Conservation (phyloP, 2,888 invertebrate genomes). For the Notodonta dromedarius region DNA sequence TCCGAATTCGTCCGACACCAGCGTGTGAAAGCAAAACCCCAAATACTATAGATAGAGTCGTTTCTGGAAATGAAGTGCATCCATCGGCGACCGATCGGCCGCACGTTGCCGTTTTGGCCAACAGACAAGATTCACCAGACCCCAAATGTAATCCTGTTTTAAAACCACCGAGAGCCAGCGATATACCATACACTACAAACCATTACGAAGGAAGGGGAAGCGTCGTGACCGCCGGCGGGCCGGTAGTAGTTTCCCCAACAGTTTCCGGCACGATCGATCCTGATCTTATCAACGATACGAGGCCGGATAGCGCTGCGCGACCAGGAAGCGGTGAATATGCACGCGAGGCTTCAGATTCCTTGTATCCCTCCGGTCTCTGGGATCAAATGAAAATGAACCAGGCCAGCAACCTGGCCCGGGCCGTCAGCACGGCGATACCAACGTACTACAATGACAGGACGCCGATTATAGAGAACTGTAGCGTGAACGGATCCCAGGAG, state of each 20-base stretch:
- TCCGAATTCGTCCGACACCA: conserved; percentile 89
- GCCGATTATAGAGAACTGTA: conserved; percentile 88
- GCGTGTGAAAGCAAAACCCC: conserved; percentile 91
- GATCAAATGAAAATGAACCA: conserved; percentile 84
- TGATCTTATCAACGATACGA: conserved; percentile 93
- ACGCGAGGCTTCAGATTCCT: conserved; percentile 88
- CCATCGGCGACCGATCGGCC: conserved; percentile 79
- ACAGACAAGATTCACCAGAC: conserved; percentile 73
- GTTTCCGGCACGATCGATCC: conserved; percentile 92
- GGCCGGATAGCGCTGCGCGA: conserved; percentile 84
- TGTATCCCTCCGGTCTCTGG: conserved; percentile 93
- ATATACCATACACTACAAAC: conserved; percentile 87
- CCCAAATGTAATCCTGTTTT: conserved; percentile 87
- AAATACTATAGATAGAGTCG: conserved; percentile 89
- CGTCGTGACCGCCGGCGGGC: conserved; percentile 85
- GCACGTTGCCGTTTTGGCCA: conserved; percentile 83
- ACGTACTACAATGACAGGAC: conserved; percentile 89
- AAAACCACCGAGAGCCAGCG: conserved; percentile 88
- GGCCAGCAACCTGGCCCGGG: conserved; percentile 83
- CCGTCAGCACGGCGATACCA: conserved; percentile 83
- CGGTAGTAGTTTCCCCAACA: conserved; percentile 89
- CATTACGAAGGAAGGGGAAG: conserved; percentile 88
- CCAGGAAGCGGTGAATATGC: conserved; percentile 92
- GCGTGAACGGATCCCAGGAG: conserved; percentile 84
- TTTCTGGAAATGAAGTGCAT: conserved; percentile 84